phyloP scores from a whole-genome alignment of 2,888 invertebrate genomes.

The Biston stratarius region DNA sequence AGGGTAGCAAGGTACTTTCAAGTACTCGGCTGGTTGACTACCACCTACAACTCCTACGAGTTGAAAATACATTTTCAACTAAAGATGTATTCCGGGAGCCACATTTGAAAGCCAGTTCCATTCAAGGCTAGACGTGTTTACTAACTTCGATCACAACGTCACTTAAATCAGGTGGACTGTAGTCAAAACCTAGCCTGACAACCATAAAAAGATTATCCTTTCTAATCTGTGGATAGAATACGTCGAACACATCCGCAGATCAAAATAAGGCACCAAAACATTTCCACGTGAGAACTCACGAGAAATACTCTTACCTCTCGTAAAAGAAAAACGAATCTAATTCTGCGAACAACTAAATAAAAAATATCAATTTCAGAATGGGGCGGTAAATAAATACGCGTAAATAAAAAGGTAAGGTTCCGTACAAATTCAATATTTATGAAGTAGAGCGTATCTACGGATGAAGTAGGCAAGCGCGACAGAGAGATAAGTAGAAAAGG shows the following conservation, averaged over 20 bases:
- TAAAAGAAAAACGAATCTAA: constrained; percentile 41
- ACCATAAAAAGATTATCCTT: too few species aligned
- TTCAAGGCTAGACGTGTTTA: too few species aligned
- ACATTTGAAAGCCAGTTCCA: too few species aligned
- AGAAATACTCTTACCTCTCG: constrained; percentile 27
- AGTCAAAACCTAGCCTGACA: too few species aligned
- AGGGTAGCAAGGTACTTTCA: too few species aligned
- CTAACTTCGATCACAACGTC: too few species aligned
- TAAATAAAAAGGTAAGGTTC: constrained; percentile 55
- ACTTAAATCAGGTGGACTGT: too few species aligned
- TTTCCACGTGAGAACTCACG: constrained; percentile 33
- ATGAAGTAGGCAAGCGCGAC: constrained; percentile 48
- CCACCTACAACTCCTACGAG: too few species aligned
- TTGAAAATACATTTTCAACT: too few species aligned
- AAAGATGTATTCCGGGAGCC: too few species aligned
- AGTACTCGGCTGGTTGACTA: too few species aligned
- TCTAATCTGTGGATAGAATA: too few species aligned
- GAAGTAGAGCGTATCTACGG: constrained; percentile 38
- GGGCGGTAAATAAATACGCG: constrained; percentile 56
- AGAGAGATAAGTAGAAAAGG: constrained; percentile 19
- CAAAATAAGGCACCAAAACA: constrained; percentile 4
- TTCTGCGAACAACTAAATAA: constrained; percentile 48
- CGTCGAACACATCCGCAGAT: background rate
- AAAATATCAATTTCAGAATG: constrained; percentile 50
- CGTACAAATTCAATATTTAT: constrained; percentile 60